Conservation (phyloP, 2,888 invertebrate genomes). For the Macrosiphum euphorbiae region DNA sequence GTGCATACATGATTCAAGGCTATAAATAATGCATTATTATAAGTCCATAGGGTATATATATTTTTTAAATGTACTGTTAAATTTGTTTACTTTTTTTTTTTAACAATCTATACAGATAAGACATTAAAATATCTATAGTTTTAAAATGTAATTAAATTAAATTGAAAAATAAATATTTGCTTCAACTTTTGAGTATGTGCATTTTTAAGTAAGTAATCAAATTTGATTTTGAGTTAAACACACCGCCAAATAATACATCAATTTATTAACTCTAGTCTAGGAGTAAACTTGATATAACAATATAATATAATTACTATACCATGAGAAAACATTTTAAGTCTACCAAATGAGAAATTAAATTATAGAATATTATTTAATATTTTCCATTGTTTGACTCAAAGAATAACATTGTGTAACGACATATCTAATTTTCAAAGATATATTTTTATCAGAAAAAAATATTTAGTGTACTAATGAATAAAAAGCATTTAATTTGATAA, state of each 20-base stretch:
- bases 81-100: not conserved
- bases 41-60: not conserved
- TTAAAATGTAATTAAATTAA: not conserved
- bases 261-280: not conserved
- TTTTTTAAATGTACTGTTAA: slow-evolving; percentile 7
- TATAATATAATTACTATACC: not conserved
- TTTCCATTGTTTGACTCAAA: not conserved
- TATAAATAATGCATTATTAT: not conserved
- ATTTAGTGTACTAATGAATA: not conserved
- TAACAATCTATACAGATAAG: not conserved
- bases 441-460: not conserved
- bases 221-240: not conserved
- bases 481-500: not conserved
- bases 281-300: not conserved
- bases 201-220: not conserved
- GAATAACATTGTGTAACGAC: too few species aligned
- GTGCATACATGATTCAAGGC: not conserved
- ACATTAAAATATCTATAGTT: not conserved
- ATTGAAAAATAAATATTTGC: too few species aligned
- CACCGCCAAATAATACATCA: not conserved
- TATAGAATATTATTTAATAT: not conserved
- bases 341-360: not conserved
- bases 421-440: not conserved
- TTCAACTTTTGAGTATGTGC: too few species aligned
- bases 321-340: not conserved